phyloP scores from a whole-genome alignment of 1,140 invertebrate genomes.

The Dolichoris vasculosae region DNA sequence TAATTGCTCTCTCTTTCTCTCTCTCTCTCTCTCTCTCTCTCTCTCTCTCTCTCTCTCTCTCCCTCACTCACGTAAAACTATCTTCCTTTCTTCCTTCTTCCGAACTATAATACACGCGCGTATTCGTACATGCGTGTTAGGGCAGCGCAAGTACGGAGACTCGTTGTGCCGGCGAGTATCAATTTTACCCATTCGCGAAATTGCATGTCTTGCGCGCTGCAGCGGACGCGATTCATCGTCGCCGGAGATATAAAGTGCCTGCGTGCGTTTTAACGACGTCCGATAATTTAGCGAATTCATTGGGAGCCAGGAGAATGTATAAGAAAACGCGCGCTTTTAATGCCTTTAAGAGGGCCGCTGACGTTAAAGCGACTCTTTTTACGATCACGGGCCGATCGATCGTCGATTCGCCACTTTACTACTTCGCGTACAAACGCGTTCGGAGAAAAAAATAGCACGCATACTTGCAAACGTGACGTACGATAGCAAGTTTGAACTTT shows the following conservation, averaged over 20 bases:
- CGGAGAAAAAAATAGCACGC: background rate
- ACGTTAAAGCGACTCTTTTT: constrained; percentile 39
- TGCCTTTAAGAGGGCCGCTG: constrained; percentile 21
- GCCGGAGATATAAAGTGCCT: constrained; percentile 31
- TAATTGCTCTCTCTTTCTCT: constrained; percentile 3
- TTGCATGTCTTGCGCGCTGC: constrained; percentile 52
- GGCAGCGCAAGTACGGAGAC: background rate
- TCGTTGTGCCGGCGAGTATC: background rate
- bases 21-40: background rate
- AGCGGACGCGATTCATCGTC: constrained; percentile 56
- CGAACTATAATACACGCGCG: background rate
- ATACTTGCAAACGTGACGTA: background rate
- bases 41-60: background rate
- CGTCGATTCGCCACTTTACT: constrained; percentile 20
- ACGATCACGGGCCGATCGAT: constrained; percentile 39
- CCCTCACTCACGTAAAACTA: background rate
- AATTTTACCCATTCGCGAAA: constrained; percentile 27
- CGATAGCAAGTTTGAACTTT: background rate
- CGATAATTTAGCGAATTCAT: constrained; percentile 51
- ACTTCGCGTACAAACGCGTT: background rate
- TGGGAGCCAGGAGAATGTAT: constrained; percentile 7
- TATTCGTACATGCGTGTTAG: background rate
- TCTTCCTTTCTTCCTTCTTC: background rate
- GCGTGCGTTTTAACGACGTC: constrained; percentile 39
- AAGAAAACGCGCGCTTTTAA: constrained; percentile 30